phyloP scores from a whole-genome alignment of 2,797 vertebrate species.

The Mycteria americana region DNA sequence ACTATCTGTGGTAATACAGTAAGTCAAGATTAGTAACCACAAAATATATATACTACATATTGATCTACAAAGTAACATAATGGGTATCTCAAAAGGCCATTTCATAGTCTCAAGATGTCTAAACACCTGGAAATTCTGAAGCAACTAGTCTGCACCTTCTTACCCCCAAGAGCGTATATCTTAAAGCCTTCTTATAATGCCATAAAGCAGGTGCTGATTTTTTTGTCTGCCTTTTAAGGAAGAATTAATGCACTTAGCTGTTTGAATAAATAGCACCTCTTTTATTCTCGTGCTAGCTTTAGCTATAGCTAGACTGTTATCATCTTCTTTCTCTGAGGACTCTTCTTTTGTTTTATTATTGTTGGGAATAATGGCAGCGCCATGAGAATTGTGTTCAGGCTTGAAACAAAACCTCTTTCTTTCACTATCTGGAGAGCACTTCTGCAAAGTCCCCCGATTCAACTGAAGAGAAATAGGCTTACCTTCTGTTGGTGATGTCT shows the following conservation, averaged over 20 bases:
- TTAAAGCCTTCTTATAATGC: neutral
- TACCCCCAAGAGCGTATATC: neutral
- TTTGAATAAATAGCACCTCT: neutral
- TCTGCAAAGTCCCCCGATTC: neutral
- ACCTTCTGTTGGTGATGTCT: constrained; percentile 97
- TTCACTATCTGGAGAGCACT: neutral
- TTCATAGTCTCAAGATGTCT: neutral
- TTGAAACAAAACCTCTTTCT: neutral
- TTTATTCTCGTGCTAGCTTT: neutral
- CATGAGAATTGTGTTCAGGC: neutral
- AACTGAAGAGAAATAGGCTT: neutral
- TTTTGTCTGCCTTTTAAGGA: neutral
- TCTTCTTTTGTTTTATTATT: neutral
- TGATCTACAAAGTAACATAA: neutral
- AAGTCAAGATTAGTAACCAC: neutral
- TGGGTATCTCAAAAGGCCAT: neutral
- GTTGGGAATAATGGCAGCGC: neutral
- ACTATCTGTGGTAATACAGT: neutral
- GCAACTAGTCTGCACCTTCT: neutral
- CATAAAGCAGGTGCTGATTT: neutral
- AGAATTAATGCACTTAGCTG: neutral
- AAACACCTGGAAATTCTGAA: neutral
- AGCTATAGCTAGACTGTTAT: neutral
- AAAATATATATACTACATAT: neutral
- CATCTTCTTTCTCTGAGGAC: neutral